Evolutionary conservation across 2,888 invertebrate species (phyloP).

Genomic region (Agrypnus murinus): DNA sequence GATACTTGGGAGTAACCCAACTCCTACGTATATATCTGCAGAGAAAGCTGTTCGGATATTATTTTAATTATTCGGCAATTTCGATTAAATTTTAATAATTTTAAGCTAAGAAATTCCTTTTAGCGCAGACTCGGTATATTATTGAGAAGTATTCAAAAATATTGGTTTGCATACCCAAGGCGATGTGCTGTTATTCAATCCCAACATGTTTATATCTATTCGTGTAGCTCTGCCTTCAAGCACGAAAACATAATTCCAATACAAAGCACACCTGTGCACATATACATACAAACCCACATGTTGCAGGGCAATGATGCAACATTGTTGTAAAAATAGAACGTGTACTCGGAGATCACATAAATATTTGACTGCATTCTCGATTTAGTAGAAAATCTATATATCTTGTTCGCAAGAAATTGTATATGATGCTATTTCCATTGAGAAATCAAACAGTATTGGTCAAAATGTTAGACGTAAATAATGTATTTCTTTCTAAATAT

Average conservation of each 20-base stretch:
- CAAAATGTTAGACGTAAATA: too few relatives aligned
- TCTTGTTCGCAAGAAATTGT: too few relatives aligned
- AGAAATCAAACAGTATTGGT: too few relatives aligned
- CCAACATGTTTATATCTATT: constrained; percentile 2
- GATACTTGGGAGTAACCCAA: background rate
- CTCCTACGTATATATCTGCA: background rate
- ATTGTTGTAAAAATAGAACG: constrained; percentile 1
- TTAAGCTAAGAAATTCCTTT: too few relatives aligned
- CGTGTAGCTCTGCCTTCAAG: constrained; percentile 6
- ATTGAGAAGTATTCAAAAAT: background rate
- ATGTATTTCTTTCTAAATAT: too few relatives aligned
- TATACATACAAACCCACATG: background rate
- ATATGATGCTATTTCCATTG: too few relatives aligned
- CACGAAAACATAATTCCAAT: constrained; percentile 8
- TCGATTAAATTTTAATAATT: too few relatives aligned
- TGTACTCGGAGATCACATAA: too few relatives aligned
- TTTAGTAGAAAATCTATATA: too few relatives aligned
- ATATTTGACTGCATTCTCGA: too few relatives aligned
- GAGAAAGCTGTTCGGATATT: background rate
- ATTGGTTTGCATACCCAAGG: background rate
- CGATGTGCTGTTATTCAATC: constrained; percentile 6
- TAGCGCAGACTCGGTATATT: background rate
- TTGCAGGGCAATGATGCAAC: constrained; percentile 2
- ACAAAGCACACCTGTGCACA: background rate
- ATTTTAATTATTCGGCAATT: too few relatives aligned